A percentile compares a stretch with the other conserved stretches of the same genome.
Evolutionary conservation across 2,797 vertebrate genomes (phyloP).

Genomic region (Melanotaenia boesemani): DNA sequence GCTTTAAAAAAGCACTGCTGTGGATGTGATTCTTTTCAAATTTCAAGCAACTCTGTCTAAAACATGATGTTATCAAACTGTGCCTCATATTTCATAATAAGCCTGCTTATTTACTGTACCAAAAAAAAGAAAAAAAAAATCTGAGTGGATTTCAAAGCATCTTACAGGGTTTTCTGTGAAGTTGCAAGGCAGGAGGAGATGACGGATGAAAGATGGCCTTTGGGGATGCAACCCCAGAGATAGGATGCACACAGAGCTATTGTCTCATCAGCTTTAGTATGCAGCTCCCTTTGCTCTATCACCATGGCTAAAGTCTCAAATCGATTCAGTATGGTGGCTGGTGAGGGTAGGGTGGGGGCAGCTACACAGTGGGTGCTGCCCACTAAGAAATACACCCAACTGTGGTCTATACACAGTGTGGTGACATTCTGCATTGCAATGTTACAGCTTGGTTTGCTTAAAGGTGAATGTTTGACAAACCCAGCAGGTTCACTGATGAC

Average conservation of each 20-base stretch:
- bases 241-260: conserved; percentile 74
- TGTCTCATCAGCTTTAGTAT: conserved; percentile 76
- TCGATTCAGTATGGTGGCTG: conserved; percentile 76
- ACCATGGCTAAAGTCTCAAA: conserved; percentile 68
- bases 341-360: conserved; percentile 32
- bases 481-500: conserved; percentile 13
- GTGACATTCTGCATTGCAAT: conserved; percentile 35
- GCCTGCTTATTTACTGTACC: conserved; percentile 32
- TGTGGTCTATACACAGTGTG: conserved; percentile 41
- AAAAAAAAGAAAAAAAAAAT: conserved; percentile 20
- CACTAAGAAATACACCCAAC: conserved; percentile 53
- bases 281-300: conserved; percentile 66
- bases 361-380: conserved; percentile 49
- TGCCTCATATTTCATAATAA: conserved; percentile 46
- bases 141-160: conserved; percentile 43
- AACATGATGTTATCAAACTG: conserved; percentile 54
- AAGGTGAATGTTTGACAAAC: conserved; percentile 22
- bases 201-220: conserved; percentile 62
- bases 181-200: conserved; percentile 38
- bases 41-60: conserved; percentile 57
- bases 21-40: conserved; percentile 38
- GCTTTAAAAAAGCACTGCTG: conserved; percentile 42
- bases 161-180: conserved; percentile 38
- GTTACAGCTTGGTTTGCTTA: conserved; percentile 25
- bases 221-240: conserved; percentile 68